Percentiles rank a stretch among this genome's conserved stretches.
phyloP scores from a whole-genome alignment of 1,140 invertebrate genomes.

The Aphis gossypii region DNA sequence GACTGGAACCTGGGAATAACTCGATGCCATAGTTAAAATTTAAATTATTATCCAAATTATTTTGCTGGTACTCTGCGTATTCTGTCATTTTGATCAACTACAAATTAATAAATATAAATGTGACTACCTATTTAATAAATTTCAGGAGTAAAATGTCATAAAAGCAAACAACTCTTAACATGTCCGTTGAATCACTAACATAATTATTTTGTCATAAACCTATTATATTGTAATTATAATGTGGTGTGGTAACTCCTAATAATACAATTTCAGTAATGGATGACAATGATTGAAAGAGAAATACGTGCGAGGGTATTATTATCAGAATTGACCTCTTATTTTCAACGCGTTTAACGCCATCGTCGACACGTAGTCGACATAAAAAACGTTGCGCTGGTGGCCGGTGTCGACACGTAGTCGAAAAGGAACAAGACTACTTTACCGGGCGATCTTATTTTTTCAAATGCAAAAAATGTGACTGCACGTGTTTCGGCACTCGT shows the following conservation, averaged over 20 bases:
- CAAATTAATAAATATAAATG: not conserved
- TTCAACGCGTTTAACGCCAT: no score
- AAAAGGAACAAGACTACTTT: no score
- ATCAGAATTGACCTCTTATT: not conserved
- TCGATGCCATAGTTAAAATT: conserved; percentile 10
- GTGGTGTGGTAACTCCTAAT: not conserved
- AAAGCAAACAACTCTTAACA: not conserved
- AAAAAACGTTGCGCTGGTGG: no score
- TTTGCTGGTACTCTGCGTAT: conserved; percentile 35
- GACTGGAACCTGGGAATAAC: not conserved
- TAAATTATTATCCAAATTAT: not conserved
- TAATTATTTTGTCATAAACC: not conserved
- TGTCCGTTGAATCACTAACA: not conserved
- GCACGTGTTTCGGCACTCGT: no score
- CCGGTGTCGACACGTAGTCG: no score
- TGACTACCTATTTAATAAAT: not conserved
- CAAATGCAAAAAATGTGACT: no score
- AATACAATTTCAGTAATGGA: not conserved
- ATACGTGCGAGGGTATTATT: not conserved
- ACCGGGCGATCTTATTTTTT: no score
- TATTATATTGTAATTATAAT: no score
- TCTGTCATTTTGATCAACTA: conserved; percentile 34
- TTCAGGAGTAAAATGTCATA: not conserved
- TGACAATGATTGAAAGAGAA: not conserved
- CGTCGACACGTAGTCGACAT: no score